phyloP scores from a whole-genome alignment of 2,113 vertebrate species.

The Myrmecobius fasciatus region DNA sequence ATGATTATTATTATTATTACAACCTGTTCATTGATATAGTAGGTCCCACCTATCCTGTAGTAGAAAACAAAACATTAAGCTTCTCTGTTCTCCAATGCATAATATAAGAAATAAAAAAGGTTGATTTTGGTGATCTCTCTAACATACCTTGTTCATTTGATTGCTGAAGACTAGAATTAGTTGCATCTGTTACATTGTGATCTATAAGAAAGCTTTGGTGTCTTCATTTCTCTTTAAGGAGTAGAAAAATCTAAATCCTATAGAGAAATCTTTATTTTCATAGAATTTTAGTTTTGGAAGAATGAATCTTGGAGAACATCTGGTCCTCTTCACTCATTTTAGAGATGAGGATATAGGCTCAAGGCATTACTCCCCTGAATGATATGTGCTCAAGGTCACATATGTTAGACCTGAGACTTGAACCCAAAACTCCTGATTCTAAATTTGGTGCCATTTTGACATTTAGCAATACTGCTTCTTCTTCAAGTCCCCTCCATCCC shows the following conservation, averaged over 20 bases:
- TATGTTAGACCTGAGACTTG: background rate
- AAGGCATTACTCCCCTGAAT: background rate
- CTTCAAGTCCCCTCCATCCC: no score
- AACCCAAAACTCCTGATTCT: background rate
- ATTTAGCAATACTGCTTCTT: background rate
- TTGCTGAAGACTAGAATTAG: background rate
- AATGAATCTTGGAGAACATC: background rate
- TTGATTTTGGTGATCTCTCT: background rate
- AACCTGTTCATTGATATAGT: background rate
- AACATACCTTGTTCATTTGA: background rate
- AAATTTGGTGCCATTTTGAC: background rate
- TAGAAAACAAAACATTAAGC: conserved; percentile 6
- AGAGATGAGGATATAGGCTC: background rate
- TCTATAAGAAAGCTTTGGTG: background rate
- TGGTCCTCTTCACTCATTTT: background rate
- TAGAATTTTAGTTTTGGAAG: background rate
- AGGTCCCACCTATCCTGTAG: background rate
- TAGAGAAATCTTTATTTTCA: background rate
- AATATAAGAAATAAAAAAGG: background rate
- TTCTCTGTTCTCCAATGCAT: background rate
- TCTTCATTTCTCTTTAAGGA: background rate
- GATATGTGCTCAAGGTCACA: background rate
- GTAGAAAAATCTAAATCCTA: background rate
- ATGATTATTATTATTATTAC: background rate
- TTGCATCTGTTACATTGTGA: background rate